Percentiles rank a stretch among this genome's conserved stretches.
phyloP scores from a whole-genome alignment of 1,140 invertebrate species.

The Drosophila dunni region DNA sequence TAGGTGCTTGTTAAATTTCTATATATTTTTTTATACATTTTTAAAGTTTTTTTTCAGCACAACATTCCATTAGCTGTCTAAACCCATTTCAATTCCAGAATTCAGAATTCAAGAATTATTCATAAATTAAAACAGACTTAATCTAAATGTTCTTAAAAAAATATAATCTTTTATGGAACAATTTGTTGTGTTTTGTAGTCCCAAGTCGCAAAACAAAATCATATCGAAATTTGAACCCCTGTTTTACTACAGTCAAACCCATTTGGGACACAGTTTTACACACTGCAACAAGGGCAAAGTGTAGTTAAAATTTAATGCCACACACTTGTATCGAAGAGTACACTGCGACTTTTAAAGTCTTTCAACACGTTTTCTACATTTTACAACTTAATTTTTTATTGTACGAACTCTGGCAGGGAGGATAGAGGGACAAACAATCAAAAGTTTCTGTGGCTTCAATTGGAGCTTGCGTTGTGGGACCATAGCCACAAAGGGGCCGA shows the following conservation, averaged over 20 bases:
- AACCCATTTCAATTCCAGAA: too few relatives aligned
- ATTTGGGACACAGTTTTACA: constrained; percentile 6
- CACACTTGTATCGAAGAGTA: constrained; percentile 40
- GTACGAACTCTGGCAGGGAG: constrained; percentile 36
- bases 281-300: constrained; percentile 24
- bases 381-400: constrained; percentile 77
- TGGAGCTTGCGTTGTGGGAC: constrained; percentile 40
- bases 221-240: constrained; percentile 16
- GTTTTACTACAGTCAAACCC: constrained; percentile 5
- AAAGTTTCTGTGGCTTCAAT: constrained; percentile 70
- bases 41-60: too few relatives aligned
- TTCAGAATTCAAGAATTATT: too few relatives aligned
- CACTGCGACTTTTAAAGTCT: constrained; percentile 49
- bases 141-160: too few relatives aligned
- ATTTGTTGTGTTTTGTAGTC: too few relatives aligned
- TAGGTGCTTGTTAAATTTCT: too few relatives aligned
- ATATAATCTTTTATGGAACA: too few relatives aligned
- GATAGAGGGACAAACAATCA: constrained; percentile 65
- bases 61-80: too few relatives aligned
- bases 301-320: constrained; percentile 52
- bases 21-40: too few relatives aligned
- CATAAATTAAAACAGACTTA: too few relatives aligned
- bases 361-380: constrained; percentile 76
- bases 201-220: constrained; percentile 12
- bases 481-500: constrained; percentile 30